Conservation (phyloP, 1,140 invertebrate species). For the Neelides sp. region DNA sequence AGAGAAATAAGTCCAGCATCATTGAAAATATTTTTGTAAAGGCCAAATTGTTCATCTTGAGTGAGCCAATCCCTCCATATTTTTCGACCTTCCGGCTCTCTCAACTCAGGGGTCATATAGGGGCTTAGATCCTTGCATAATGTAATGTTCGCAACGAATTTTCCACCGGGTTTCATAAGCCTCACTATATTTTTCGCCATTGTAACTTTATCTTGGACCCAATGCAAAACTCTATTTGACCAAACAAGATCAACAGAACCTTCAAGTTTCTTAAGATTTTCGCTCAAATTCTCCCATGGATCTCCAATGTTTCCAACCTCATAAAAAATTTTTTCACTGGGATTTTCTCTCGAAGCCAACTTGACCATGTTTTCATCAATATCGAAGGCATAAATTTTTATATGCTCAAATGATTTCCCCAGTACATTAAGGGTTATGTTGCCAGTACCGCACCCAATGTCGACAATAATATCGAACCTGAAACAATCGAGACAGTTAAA, state of each 20-base stretch:
- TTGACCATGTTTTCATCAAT: conserved; percentile 8
- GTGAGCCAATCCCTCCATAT: too few relatives aligned
- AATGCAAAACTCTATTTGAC: conserved; percentile 5
- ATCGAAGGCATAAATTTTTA: conserved; percentile 1
- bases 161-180: conserved; percentile 4
- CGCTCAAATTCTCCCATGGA: not conserved
- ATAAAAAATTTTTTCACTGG: not conserved
- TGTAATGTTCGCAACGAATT: not conserved
- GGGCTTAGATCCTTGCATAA: too few relatives aligned
- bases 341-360: not conserved
- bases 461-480: conserved; percentile 7
- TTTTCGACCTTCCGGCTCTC: too few relatives aligned
- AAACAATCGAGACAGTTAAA: not conserved
- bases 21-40: too few relatives aligned
- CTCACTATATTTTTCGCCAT: not conserved
- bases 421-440: conserved; percentile 6
- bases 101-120: too few relatives aligned
- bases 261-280: not conserved
- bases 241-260: conserved; percentile 7
- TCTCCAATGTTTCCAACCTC: conserved; percentile 7
- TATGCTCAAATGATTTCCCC: not conserved
- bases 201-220: not conserved
- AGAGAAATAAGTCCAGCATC: too few relatives aligned
- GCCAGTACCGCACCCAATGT: conserved; percentile 14
- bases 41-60: too few relatives aligned